These are phyloP conservation scores for Ochropacha duplaris DNA, from an alignment of 2,888 invertebrate species.

Conservation along the genomic window DNA sequence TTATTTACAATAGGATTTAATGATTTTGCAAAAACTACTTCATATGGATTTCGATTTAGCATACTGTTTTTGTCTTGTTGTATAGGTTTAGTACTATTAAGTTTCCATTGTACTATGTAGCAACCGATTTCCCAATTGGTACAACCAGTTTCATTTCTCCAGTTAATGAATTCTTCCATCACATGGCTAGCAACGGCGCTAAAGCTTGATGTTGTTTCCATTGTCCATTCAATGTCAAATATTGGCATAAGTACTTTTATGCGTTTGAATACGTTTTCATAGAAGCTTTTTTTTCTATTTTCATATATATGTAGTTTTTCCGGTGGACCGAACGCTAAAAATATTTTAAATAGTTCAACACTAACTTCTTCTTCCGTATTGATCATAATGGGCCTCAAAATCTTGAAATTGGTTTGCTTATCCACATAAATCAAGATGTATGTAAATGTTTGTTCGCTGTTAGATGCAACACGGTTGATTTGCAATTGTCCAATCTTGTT, in stretches of 20 bases:
- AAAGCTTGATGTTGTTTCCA: neutral
- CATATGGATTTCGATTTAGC: neutral
- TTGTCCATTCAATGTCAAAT: neutral
- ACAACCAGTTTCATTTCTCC: neutral
- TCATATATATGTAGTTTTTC: neutral
- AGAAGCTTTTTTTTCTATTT: neutral
- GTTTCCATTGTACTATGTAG: neutral
- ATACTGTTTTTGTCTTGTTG: neutral
- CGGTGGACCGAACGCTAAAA: conserved; percentile 13
- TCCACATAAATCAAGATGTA: conserved; percentile 15
- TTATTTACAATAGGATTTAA: neutral
- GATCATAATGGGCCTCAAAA: conserved; percentile 14
- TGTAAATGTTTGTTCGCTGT: neutral
- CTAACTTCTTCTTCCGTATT: conserved; percentile 13
- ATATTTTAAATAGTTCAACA: conserved; percentile 16
- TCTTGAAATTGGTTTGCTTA: conserved; percentile 12
- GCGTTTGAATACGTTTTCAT: neutral
- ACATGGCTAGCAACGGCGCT: neutral
- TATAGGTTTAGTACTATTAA: neutral
- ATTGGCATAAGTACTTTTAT: neutral
- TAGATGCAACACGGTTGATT: neutral
- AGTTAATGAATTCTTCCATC: neutral
- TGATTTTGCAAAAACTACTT: neutral
- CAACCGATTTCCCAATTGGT: neutral
- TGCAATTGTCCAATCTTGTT: neutral